Base-by-base conservation (phyloP, 2,888 invertebrate genomes). In the Megamerina dolium region DNA sequence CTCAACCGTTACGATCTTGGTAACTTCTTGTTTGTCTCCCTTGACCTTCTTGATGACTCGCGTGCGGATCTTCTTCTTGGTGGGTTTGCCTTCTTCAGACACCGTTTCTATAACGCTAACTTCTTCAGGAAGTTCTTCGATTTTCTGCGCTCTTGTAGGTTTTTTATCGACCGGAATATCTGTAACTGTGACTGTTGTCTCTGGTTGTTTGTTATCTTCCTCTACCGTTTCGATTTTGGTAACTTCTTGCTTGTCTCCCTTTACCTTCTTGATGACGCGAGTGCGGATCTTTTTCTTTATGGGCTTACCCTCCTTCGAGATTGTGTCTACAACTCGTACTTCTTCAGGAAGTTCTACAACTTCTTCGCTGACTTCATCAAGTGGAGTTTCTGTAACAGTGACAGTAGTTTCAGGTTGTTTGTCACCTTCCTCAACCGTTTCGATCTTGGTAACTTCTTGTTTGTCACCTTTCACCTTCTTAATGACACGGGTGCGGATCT, bases 361-460 rank as follows among this genome's bases (percentile, higher is more conserved):
- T 27, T 48, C 49, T 33, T 50, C 49, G 5, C 46, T 46, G 33
- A 43, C 27, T 34, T 51, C 54, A 5, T 47, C 50, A 5, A 48
- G 30, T 10, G 51, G 52, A 16, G 45, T 44, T 36, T 57, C 52
- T 50, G 56, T 46, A 45, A 53, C 44, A n/a, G 60, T 55, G 5
- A 60, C 54, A 1, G 63, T 66, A 5, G 65, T 69, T 49, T 67
- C 56, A 4, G 73, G 72, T 50, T 63, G 55, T 46, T 68, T 61
- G 14, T 63, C 69, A 49, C 69, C 73, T 56, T 71, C 65, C 45
- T 62, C 61, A n/a, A 70, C 61, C 8, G 70, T 71, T 14, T 67
- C 56, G 33, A 72, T 68, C 58, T 70, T 65, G 3, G 70, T 72
- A 16, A 68, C 56, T 54, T 73, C 67, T 32, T 68, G 57, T 56